Evolutionary conservation across 2,113 vertebrate genomes (phyloP), one percentile per base, ranked within the genome.

Genomic region (Meriones unguiculatus): DNA sequence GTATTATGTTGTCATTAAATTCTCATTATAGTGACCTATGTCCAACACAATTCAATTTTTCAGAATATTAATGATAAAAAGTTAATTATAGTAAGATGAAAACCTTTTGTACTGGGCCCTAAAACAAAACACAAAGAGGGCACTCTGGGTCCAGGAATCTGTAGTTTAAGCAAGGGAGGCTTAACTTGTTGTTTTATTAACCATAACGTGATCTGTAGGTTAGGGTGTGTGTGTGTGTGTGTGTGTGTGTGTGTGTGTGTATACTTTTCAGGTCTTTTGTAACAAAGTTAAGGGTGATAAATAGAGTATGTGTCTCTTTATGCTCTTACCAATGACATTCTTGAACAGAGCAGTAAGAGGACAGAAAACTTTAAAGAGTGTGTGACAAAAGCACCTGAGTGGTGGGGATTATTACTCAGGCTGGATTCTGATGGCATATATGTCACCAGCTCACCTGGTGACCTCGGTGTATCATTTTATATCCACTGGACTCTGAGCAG

Each of bases 21-120:
- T 98, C 98, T 98, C 98, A 98, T 99, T 98, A 98, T 87, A 94
- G 97, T 98, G 98, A 99, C 98, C 98, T 98, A 98, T 98, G 98
- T 98, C 98, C 96, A 98, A 98, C 98, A 98, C 98, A 98, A 98
- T 98, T 98, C 98, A 97, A 98, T 98, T 98, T 98, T 98, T 98
- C 98, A 98, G 97, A 97, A 98, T 98, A 97, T 98, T 98, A 98
- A 98, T 98, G 98, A 98, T 98, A 98, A 98, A 98, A 98, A 98
- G 98, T 98, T 98, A 99, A 98, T 98, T 98, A 98, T 22, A 24
- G 91, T 98, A 98, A 98, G 98, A 98, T 98, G 98, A 98, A 98
- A 98, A 98, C 98, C 97, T 98, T 99, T 98, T 98, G 98, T 98
- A 95, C 97, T 95, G 96, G 96, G 93, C 92, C 96, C 98, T 98